Evolutionary conservation across 2,888 invertebrate genomes (phyloP), one percentile per base, ranked within the genome.

Genomic region (Chloromyia formosa): DNA sequence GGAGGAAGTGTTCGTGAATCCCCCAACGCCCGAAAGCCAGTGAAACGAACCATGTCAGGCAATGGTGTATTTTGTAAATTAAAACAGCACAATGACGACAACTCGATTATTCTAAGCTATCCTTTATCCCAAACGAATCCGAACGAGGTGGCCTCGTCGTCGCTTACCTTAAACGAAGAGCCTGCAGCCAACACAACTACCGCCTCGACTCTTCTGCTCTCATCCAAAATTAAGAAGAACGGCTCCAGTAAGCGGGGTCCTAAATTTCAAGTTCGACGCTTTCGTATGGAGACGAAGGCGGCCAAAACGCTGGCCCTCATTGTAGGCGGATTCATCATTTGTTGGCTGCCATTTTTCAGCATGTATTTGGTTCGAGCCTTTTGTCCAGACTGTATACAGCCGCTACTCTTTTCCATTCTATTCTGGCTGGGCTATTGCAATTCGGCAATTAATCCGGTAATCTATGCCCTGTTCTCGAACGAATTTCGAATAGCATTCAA

Each of bases 371-470:
- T 96, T 76, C 89, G 95, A 23, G 96, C 96, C 0, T 97, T 95
- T 84, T 95, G 94, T 83, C 91, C 90, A 16, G 88, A 91, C 74
- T 96, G 96, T 85, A 95, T 96, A 68, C 91, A 93, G 77, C 92
- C 92, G 0, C 88, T 94, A 69, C 89, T 96, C 74, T 97, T 97
- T 87, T 94, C 95, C 18, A 90, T 97, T 60, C 90, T 97, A 54
- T 97, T 98, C 87, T 98, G 98, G 97, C 88, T 98, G 74, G 98
- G 98, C 9, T 98, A 98, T 86, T 96, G 96, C 87, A 98, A 98
- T 85, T 96, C 96, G 2, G 97, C 97, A 53, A 93, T 97, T 80
- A 98, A 97, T 84, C 97, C 97, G 0, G 90, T 95, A 80, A 96
- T 97, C 78, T 97, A 97, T 85, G 97, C 96, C 1, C 89, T 96